phyloP scores from a whole-genome alignment of 2,797 vertebrate genomes.

The Sebastolobus alascanus region DNA sequence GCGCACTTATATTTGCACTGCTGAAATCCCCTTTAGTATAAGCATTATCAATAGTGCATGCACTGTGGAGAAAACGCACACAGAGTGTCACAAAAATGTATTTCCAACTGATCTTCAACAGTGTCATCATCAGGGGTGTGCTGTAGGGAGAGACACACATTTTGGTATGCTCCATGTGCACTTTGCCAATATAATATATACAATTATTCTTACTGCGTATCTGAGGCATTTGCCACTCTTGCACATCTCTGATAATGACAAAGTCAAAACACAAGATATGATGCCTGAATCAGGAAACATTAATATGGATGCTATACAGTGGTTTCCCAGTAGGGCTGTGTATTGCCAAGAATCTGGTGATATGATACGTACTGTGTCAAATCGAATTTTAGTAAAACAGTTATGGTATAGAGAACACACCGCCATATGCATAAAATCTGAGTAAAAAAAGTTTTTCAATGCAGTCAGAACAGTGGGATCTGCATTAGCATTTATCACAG shows the following conservation, averaged over 20 bases:
- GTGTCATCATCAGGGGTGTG: slow-evolving; percentile 23
- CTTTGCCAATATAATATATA: not conserved
- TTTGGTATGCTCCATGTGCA: not conserved
- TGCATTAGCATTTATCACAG: too few species aligned
- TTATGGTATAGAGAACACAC: too few species aligned
- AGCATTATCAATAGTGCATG: not conserved
- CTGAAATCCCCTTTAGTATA: slow-evolving; percentile 1
- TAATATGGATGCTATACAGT: not conserved
- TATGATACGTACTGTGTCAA: too few species aligned
- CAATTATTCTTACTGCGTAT: not conserved
- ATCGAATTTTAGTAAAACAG: too few species aligned
- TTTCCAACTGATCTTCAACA: slow-evolving; percentile 22
- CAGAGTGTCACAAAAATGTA: slow-evolving; percentile 11
- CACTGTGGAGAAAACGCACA: not conserved
- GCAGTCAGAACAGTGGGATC: too few species aligned
- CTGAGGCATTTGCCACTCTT: not conserved
- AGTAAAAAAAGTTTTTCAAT: too few species aligned
- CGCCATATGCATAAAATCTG: too few species aligned
- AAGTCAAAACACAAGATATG: not conserved
- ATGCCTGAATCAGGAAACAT: not conserved
- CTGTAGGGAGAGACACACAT: not conserved
- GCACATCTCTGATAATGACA: not conserved
- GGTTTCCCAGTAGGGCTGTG: not conserved
- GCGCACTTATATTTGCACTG: slow-evolving; percentile 19
- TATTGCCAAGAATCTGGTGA: not conserved